phyloP scores from a whole-genome alignment of 2,113 vertebrate genomes.

The Serinus canaria region DNA sequence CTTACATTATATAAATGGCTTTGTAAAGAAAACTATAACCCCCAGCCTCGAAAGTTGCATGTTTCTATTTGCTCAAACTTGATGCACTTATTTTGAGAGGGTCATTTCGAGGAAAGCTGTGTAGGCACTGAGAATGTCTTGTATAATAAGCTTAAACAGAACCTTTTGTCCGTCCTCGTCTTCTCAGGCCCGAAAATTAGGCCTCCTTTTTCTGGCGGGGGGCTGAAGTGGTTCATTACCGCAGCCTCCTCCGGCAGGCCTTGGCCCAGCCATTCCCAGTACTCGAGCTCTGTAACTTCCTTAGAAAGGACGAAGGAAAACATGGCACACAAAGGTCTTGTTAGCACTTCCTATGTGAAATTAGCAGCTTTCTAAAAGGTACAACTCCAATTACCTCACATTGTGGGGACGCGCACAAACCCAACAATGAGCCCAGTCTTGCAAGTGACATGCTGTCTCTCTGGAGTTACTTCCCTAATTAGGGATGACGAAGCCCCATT shows the following conservation, averaged over 20 bases:
- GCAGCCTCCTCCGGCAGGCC: constrained; percentile 89
- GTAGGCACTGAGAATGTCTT: constrained; percentile 94
- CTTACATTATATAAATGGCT: constrained; percentile 85
- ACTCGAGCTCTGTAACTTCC: constrained; percentile 94
- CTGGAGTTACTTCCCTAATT: constrained; percentile 97
- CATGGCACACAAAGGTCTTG: constrained; percentile 99
- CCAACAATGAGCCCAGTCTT: constrained; percentile 80
- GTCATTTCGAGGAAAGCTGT: constrained; percentile 94
- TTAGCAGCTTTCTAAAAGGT: constrained; percentile 99
- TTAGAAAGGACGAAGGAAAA: constrained; percentile 97
- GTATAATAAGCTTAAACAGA: constrained; percentile 99
- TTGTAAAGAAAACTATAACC: constrained; percentile 98
- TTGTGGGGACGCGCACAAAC: constrained; percentile 88
- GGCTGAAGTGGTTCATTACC: constrained; percentile 99
- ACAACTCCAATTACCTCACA: constrained; percentile 99
- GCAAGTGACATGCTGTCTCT: constrained; percentile 88
- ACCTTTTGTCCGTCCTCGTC: constrained; percentile 96
- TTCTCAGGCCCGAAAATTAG: constrained; percentile 98
- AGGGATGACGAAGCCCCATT: constrained; percentile 94
- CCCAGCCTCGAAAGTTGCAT: constrained; percentile 95
- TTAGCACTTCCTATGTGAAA: constrained; percentile 99
- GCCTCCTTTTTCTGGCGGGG: constrained; percentile 92
- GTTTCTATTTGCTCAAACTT: constrained; percentile 99
- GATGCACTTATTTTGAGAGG: constrained; percentile 99
- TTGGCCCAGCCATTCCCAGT: constrained; percentile 91